Base-by-base conservation (phyloP, 2,113 vertebrate genomes). In the Orthonyx spaldingii region DNA sequence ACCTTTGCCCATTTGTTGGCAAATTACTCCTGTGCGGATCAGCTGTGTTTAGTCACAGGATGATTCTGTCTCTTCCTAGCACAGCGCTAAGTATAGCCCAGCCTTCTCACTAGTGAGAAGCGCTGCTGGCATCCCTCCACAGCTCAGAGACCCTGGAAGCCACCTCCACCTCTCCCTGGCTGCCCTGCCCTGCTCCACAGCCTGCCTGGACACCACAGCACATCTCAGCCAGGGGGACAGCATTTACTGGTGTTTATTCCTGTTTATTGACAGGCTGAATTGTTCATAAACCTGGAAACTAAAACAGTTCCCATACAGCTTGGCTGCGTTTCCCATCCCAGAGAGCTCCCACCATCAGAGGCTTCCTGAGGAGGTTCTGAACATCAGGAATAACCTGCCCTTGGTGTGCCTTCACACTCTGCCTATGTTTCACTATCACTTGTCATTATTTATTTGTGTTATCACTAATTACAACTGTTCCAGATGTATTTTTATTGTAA, bases 21-120 rank as follows among this genome's bases (percentile, higher is more conserved):
- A 56, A 19, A 44, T 37, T 84, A 46, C 90, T 87, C 50, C 77
- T 7, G 39, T 71, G 2, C 53, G 80, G 63, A 80, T 69, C 57
- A 37, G 71, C 95, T 72, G 92, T 32, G 50, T 87, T 97, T 90
- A 22, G 68, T 97, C 96, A 96, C 3, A 12, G 70, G 50, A 75
- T 69, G 92, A 68, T 71, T 93, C 85, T 47, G 95, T 94, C 91
- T 93, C 94, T 96, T 90, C 95, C 96, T 86, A 84, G 71, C 91
- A 92, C n/a, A 28, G 87, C 82, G 83, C 94, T 94, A 91, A 96
- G 81, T 49, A 56, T 70, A 93, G 91, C 65, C 13, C 92, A 84
- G 79, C 53, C 82, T 84, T 86, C 89, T 74, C 41, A 70, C 70
- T 90, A 7, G 37, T 9, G 87, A 86, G 49, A 78, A 69, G 60